phyloP scores from a whole-genome alignment of 2,797 vertebrate genomes.

The Ctenopoma multispine region DNA sequence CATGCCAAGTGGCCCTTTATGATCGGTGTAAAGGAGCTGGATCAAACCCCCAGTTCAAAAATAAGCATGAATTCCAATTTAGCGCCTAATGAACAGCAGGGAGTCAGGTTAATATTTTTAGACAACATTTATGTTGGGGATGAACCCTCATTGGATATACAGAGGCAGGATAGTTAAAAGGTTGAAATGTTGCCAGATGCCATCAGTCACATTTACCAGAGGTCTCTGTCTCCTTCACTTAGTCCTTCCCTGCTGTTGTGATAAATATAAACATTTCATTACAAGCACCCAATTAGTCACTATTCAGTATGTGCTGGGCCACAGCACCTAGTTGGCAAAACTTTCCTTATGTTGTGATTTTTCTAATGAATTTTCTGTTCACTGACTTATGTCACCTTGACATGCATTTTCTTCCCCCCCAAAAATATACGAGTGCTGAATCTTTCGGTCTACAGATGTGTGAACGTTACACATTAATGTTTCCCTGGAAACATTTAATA shows the following conservation, averaged over 20 bases:
- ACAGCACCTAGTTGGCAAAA: constrained; percentile 62
- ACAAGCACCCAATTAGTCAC: constrained; percentile 74
- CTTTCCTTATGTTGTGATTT: constrained; percentile 47
- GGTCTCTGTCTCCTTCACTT: constrained; percentile 63
- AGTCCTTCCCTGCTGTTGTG: constrained; percentile 64
- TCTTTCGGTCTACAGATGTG: constrained; percentile 70
- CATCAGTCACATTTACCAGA: constrained; percentile 68
- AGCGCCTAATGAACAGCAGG: constrained; percentile 73
- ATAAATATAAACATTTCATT: constrained; percentile 70
- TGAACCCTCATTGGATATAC: constrained; percentile 64
- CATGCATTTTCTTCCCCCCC: constrained; percentile 64
- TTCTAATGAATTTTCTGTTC: constrained; percentile 24
- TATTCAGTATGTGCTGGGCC: constrained; percentile 57
- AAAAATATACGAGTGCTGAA: constrained; percentile 62
- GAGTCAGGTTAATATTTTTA: constrained; percentile 77
- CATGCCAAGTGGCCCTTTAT: constrained; percentile 84
- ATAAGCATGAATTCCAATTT: constrained; percentile 81
- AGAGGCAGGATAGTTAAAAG: constrained; percentile 70
- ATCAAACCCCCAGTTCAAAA: constrained; percentile 78
- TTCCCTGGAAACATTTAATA: constrained; percentile 79
- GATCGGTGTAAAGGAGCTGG: constrained; percentile 78
- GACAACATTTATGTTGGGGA: constrained; percentile 72
- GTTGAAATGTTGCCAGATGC: constrained; percentile 72
- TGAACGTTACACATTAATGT: constrained; percentile 62
- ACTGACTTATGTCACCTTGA: constrained; percentile 75